phyloP scores from a whole-genome alignment of 2,113 vertebrate species.

The Pituophis catenifer region DNA sequence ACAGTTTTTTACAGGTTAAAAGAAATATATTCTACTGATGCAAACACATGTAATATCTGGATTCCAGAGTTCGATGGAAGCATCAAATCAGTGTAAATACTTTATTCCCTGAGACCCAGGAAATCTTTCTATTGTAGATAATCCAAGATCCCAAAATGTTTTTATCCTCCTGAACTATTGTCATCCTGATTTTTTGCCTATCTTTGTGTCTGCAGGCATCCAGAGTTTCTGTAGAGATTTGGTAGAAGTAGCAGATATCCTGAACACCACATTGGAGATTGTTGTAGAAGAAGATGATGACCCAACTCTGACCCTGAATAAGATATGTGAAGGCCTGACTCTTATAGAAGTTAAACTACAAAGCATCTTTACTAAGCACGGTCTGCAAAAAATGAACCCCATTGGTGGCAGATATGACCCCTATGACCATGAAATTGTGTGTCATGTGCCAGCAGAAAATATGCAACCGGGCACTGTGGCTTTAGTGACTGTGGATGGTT shows the following conservation, averaged over 20 bases:
- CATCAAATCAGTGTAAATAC: not conserved
- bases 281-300: constrained; percentile 59
- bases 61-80: not conserved
- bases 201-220: constrained; percentile 69
- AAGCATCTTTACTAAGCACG: constrained; percentile 81
- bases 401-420: constrained; percentile 81
- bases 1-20: not conserved
- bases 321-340: constrained; percentile 70
- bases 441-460: constrained; percentile 78
- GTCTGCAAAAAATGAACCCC: constrained; percentile 83
- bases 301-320: constrained; percentile 66
- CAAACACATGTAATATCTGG: not conserved
- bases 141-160: not conserved
- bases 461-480: constrained; percentile 78
- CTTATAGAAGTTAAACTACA: constrained; percentile 78
- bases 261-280: constrained; percentile 72
- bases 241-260: constrained; percentile 83
- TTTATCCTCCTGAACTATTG: not conserved
- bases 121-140: not conserved
- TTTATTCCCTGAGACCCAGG: not conserved
- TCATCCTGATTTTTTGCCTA: not conserved
- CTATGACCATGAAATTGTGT: constrained; percentile 82
- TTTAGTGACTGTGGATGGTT: constrained; percentile 80
- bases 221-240: constrained; percentile 87
- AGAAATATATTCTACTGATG: not conserved